Evolutionary conservation across 2,888 invertebrate species (phyloP).

Genomic region (Girardia tigrina): DNA sequence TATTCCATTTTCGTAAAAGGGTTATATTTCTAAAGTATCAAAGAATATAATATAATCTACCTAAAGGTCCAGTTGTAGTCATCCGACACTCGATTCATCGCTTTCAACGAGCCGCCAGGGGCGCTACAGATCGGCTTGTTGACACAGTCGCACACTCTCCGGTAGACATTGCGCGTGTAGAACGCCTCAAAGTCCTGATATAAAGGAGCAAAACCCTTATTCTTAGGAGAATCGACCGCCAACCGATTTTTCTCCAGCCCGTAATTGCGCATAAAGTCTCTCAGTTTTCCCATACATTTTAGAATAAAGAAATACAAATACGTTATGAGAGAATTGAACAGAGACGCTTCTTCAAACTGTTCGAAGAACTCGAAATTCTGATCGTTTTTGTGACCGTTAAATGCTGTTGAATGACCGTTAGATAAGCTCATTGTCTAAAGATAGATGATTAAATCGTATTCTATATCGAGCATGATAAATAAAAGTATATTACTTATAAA

Average conservation of each 20-base stretch:
- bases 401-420: neutral
- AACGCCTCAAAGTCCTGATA: conserved; percentile 52
- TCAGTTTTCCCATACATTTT: conserved; percentile 79
- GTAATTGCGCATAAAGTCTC: conserved; percentile 62
- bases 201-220: conserved; percentile 41
- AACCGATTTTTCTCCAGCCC: conserved; percentile 50
- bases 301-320: conserved; percentile 76
- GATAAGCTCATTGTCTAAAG: neutral
- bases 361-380: conserved; percentile 38
- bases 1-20: no score
- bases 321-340: conserved; percentile 69
- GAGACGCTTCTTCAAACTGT: conserved; percentile 61
- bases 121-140: conserved; percentile 83
- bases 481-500: no score
- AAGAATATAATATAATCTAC: no score
- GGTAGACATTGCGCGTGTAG: conserved; percentile 78
- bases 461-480: no score
- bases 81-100: conserved; percentile 68
- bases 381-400: neutral
- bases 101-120: conserved; percentile 69
- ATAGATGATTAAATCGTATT: no score
- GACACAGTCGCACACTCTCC: conserved; percentile 83
- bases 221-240: conserved; percentile 41
- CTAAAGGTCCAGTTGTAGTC: conserved; percentile 87
- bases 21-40: no score